These are phyloP conservation scores for Acrossocheilus wenchowensis DNA, from an alignment of 2,797 vertebrate genomes.

Conservation along the genomic window DNA sequence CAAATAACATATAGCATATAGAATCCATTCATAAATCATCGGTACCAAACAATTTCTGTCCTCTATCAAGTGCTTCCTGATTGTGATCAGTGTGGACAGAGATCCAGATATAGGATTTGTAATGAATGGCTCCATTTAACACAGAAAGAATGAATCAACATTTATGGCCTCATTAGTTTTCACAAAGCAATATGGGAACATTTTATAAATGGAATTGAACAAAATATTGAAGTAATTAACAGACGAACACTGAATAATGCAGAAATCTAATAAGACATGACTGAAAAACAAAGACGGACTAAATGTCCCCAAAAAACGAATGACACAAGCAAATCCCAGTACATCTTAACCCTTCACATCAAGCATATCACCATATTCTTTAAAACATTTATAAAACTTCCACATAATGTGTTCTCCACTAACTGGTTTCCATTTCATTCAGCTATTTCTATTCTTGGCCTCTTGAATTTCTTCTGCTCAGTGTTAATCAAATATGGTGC, in stretches of 20 bases:
- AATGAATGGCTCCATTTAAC: conserved; percentile 32
- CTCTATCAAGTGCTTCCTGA: background rate
- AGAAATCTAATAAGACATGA: background rate
- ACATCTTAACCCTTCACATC: background rate
- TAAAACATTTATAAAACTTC: background rate
- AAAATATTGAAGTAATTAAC: conserved; percentile 1
- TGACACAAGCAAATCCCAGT: background rate
- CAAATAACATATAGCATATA: conserved; percentile 1
- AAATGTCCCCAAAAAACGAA: background rate
- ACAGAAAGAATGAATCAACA: conserved; percentile 6
- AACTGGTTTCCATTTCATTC: conserved; percentile 6
- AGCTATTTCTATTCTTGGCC: background rate
- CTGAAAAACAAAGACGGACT: background rate
- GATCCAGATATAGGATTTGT: conserved; percentile 24
- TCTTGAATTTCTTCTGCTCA: background rate
- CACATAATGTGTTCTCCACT: background rate
- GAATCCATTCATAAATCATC: conserved; percentile 34
- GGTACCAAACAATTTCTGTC: background rate
- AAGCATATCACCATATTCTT: background rate
- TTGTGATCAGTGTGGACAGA: conserved; percentile 2
- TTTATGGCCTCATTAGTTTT: background rate
- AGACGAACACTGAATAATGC: background rate
- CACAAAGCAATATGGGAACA: background rate
- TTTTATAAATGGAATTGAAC: conserved; percentile 2
- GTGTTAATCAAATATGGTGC: conserved; percentile 9